These are phyloP conservation scores for Colletes collaris DNA, from an alignment of 2,888 invertebrate genomes.

Conservation along the genomic window DNA sequence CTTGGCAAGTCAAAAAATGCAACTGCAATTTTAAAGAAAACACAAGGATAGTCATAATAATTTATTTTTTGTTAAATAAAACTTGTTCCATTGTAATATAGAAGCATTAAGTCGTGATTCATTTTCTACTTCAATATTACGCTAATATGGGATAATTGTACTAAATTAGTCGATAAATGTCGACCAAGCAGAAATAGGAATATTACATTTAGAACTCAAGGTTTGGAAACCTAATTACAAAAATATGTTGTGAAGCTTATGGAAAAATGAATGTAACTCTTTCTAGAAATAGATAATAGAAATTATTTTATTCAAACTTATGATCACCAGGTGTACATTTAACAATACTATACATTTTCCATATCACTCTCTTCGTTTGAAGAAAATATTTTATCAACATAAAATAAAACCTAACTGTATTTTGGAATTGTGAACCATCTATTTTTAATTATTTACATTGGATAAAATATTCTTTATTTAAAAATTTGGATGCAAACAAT, in stretches of 20 bases:
- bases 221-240: not conserved
- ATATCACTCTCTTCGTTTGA: slow-evolving; percentile 1
- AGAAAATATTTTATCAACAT: not conserved
- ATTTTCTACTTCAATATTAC: not conserved
- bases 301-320: not conserved
- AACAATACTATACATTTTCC: not conserved
- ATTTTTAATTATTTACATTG: too few relatives aligned
- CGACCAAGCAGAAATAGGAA: not conserved
- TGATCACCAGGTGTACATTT: too few relatives aligned
- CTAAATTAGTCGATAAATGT: not conserved
- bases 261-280: not conserved
- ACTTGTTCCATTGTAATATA: not conserved
- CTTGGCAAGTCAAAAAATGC: too few relatives aligned
- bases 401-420: not conserved
- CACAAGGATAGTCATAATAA: not conserved
- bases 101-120: not conserved
- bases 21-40: too few relatives aligned
- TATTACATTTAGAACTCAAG: not conserved
- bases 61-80: not conserved
- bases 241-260: not conserved
- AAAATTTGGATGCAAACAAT: too few relatives aligned
- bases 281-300: not conserved
- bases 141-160: slow-evolving; percentile 1
- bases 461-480: too few relatives aligned
- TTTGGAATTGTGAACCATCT: too few relatives aligned